These are phyloP conservation scores for Catotricha subobsoleta DNA, from an alignment of 2,888 invertebrate genomes.

Conservation along the genomic window DNA sequence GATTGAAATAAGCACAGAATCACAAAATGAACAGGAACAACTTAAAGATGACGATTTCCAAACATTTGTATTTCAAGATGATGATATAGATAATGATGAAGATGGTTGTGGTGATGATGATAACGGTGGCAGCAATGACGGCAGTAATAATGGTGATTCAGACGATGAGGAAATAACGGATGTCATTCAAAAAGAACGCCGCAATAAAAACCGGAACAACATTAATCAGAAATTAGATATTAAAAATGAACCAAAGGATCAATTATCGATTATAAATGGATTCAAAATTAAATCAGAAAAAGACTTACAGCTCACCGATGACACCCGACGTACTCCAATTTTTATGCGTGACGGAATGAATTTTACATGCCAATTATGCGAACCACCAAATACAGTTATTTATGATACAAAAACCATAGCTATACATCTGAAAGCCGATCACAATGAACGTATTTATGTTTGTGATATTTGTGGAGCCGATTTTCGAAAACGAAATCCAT, in stretches of 20 bases:
- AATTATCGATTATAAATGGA: neutral
- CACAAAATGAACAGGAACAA: neutral
- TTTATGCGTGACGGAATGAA: constrained; percentile 24
- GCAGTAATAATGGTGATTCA: neutral
- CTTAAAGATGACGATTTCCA: neutral
- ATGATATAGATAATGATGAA: neutral
- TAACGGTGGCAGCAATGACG: neutral
- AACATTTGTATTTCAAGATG: neutral
- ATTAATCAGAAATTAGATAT: neutral
- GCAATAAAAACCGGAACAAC: too few species aligned
- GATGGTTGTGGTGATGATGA: neutral
- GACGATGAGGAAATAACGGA: too few species aligned
- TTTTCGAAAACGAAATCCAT: constrained; percentile 42
- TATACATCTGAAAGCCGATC: constrained; percentile 39
- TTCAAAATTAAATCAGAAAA: constrained; percentile 11
- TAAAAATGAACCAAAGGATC: neutral
- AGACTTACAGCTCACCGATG: constrained; percentile 10
- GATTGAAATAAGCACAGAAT: constrained; percentile 11
- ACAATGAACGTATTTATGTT: constrained; percentile 46
- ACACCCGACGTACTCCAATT: neutral
- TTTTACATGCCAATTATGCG: constrained; percentile 32
- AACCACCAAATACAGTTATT: constrained; percentile 23
- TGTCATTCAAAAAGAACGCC: too few species aligned
- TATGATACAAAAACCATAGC: constrained; percentile 41
- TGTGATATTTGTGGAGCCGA: constrained; percentile 51